Evolutionary conservation across 2,888 invertebrate species (phyloP), one percentile per base, ranked within the genome.

Genomic region (Macrostomum cliftonense): DNA sequence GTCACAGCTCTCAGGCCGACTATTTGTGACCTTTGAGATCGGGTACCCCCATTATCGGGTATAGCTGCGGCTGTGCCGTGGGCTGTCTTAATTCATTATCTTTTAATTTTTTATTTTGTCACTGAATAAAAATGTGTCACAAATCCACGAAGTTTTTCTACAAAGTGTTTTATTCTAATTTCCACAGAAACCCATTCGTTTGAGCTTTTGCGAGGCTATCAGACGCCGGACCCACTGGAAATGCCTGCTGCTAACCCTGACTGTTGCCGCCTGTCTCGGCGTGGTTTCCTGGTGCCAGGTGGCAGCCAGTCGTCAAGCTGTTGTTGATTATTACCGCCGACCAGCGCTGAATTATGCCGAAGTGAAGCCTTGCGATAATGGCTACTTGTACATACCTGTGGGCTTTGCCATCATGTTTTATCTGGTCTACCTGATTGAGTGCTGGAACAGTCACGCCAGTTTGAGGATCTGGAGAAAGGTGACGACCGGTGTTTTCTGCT

Each of bases 351-450:
- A 28, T 28, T 28, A 28, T 28, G 28, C 28, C 28, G 28, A 28
- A 28, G 4, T 28, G 28, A 28, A 28, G 9, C 81, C 82, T 0
- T 83, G 83, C 65, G 81, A 82, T 63, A 80, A 82, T 53, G 82
- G 82, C 44, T 82, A 82, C 73, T 78, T 82, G 52, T 83, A 82
- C 71, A 81, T 83, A 55, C 83, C 83, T 7, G 78, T 83, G 49
- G 82, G 82, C 16, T 81, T 83, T 66, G 79, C 81, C 59, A 75
- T 80, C 45, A 78, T 82, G 65, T 73, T 83, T 37, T 84, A 83
- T 70, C 70, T 83, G 57, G 79, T 83, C 40, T 84, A 84, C 68
- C 72, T 83, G 58, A 80, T 82, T 61, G 83, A 84, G 67, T 83
- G 83, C 65, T 83, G 81, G 76, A 81, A 82, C 66, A 80, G 81